Base-by-base conservation (phyloP, 2,888 invertebrate genomes). In the Ditula angustiorana region DNA sequence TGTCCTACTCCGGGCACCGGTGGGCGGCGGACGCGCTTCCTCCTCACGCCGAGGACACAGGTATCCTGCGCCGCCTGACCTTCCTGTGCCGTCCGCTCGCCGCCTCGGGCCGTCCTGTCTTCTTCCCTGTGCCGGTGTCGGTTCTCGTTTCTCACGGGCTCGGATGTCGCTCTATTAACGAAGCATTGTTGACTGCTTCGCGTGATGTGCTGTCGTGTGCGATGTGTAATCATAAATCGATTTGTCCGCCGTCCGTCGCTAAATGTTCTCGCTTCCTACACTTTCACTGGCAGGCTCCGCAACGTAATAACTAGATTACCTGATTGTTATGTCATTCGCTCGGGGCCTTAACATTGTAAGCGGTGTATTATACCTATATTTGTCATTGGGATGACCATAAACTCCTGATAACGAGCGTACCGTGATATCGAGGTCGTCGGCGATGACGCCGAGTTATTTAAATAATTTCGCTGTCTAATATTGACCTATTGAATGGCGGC, bases 21-120 rank as follows among this genome's bases (percentile, higher is more conserved):
- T 75, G 82, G 75, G 74, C 75, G 83, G 74, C 88, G 89, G 90
- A 90, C 80, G 89, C 82, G 80, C 90, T 86, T 92, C 91, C 91
- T 91, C 81, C 79, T 90, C 87, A 90, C 74, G 66, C 69, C 79
- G 80, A 83, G 83, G 84, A 83, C 83, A 81, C 84, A 85, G 85
- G 84, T 85, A 86, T 88, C 87, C 85, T 82, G 81, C 77, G 74
- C 75, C 55, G 70, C 53, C 56, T 61, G 66, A 61, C 69, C 68
- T 68, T 65, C 74, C 74, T 74, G 72, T 64, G 35, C 21, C 49
- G 28, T 61, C 67, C 50, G 61, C 49, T 28, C 30, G 23, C 33
- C 35, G 26, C 57, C 24, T 26, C 30, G 8, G 13, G 13, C 16
- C 47, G 33, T 26, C 50, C 28, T 59, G 24, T 61, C 57, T 30